These are phyloP conservation scores for Melanostigma gelatinosum DNA, from an alignment of 2,113 vertebrate genomes.

Conservation along the genomic window DNA sequence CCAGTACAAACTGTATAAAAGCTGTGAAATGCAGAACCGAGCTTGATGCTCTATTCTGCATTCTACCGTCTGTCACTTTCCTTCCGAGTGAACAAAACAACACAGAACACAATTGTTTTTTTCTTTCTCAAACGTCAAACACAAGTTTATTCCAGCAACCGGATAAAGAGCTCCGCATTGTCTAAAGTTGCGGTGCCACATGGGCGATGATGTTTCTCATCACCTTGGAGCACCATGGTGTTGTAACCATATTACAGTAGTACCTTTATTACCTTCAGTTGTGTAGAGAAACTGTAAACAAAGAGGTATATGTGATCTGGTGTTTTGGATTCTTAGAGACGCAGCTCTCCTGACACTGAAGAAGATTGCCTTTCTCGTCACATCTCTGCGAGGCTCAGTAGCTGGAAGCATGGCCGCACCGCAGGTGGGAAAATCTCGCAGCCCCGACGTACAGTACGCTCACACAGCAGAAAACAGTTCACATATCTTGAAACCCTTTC, in stretches of 20 bases:
- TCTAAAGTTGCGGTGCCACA: conserved; percentile 84
- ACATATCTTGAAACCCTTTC: conserved; percentile 53
- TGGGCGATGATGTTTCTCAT: conserved; percentile 90
- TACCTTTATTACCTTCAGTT: conserved; percentile 92
- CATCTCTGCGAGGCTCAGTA: conserved; percentile 86
- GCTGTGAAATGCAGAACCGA: conserved; percentile 78
- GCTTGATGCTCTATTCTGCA: conserved; percentile 59
- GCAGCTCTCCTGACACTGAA: conserved; percentile 90
- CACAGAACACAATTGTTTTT: conserved; percentile 28
- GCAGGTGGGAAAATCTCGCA: conserved; percentile 36
- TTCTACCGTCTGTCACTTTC: conserved; percentile 47
- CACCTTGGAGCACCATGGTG: conserved; percentile 95
- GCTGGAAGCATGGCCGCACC: conserved; percentile 77
- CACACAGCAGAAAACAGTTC: conserved; percentile 59
- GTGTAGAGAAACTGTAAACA: conserved; percentile 98
- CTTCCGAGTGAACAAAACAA: conserved; percentile 35
- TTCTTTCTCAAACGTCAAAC: conserved; percentile 38
- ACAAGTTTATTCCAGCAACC: conserved; percentile 62
- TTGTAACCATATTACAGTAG: conserved; percentile 97
- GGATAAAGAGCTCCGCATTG: conserved; percentile 64
- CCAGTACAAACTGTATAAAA: conserved; percentile 85
- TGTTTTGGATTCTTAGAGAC: conserved; percentile 89
- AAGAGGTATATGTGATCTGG: conserved; percentile 96
- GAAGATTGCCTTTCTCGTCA: conserved; percentile 77
- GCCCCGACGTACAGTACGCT: conserved; percentile 45